phyloP scores from a whole-genome alignment of 2,113 vertebrate species.

The Tor tambroides region DNA sequence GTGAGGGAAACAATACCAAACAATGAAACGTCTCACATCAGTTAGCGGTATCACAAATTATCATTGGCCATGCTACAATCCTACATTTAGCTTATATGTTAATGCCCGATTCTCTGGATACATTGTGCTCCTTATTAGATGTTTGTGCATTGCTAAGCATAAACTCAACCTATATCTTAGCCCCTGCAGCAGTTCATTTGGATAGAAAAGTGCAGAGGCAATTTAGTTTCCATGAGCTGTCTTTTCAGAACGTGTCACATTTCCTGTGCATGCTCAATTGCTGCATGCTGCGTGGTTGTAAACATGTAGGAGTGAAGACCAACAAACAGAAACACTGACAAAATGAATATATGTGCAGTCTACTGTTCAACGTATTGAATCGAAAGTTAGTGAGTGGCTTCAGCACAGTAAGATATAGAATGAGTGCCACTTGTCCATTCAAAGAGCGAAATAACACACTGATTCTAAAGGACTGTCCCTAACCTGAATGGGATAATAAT shows the following conservation, averaged over 20 bases:
- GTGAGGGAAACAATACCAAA: background rate
- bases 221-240: constrained; percentile 50
- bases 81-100: background rate
- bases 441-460: background rate
- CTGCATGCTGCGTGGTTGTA: constrained; percentile 52
- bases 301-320: constrained; percentile 46
- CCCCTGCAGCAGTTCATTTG: constrained; percentile 11
- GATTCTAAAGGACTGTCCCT: constrained; percentile 18
- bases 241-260: constrained; percentile 54
- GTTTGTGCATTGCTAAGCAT: constrained; percentile 14
- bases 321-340: constrained; percentile 16
- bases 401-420: background rate
- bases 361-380: background rate
- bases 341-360: background rate
- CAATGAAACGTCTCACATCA: background rate
- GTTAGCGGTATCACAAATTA: background rate
- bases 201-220: constrained; percentile 46
- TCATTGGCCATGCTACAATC: background rate
- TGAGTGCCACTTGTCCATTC: constrained; percentile 5
- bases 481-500: background rate
- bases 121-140: background rate
- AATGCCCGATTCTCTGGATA: background rate
- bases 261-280: constrained; percentile 53
- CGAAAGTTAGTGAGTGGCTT: background rate
- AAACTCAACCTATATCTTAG: constrained; percentile 29